Evolutionary conservation across 2,888 invertebrate genomes (phyloP), one percentile per base, ranked within the genome.

Genomic region (Eupeodes luniger): DNA sequence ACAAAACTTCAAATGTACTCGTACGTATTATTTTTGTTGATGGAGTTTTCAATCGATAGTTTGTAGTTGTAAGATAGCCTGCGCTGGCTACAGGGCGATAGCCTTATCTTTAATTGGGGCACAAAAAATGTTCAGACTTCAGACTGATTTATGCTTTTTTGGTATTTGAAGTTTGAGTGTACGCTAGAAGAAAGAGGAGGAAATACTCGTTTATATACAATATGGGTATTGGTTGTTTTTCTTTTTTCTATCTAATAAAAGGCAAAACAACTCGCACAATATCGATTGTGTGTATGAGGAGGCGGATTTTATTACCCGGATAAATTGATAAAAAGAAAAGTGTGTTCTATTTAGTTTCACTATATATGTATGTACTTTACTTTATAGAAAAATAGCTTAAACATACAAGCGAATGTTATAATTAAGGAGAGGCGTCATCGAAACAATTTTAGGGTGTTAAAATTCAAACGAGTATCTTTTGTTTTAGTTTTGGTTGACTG

Each of bases 81-180:
- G 34, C 6, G 47, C 7, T n/a, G 49, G 14, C 34, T 5, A 34
- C 55, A 7, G 59, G 59, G 72, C 57, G 72, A 72, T 72, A 72
- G 47, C 72, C 44, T 59, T 59, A 72, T 72, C 72, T 44, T 47
- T 11, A 72, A 72, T 59, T 72, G 47, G 47, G 59, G 27, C 72
- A 72, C 34, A 12, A 34, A 40, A 9, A 7, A 9, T 40, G 40
- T 40, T 40, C 40, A 40, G 40, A 49, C 57, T 59, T 44, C n/a
- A 47, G 57, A 72, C 59, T 59, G 72, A 72, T 72, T 72, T 72
- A 72, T 72, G 59, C n/a, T 55, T 70, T 59, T 59, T 59, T 72
- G 16, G 64, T 40, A 5, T 47, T 49, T 49, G 55, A 19, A 10
- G 11, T 7, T 0, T 27, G 34, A 12, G 1, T 9, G 9, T 40